A percentile compares a stretch with the other conserved stretches of the same genome.
Conservation (phyloP, 2,888 invertebrate species). For the Alviniconcha strummeri region DNA sequence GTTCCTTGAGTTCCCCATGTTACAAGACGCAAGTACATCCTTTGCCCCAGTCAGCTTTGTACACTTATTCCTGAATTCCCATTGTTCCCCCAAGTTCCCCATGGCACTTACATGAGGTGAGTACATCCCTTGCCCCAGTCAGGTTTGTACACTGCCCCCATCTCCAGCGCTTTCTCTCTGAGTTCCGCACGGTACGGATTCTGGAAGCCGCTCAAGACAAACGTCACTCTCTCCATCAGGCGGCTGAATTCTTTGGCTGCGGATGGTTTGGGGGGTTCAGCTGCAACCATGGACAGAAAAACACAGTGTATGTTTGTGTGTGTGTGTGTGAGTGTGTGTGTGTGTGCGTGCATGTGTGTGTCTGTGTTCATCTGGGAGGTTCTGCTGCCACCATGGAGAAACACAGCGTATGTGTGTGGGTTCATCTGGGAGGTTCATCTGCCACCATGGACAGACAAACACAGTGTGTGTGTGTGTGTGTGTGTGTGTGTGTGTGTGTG, state of each 20-base stretch:
- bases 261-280: conserved; percentile 59
- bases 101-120: conserved; percentile 85
- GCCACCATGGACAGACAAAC: too few species aligned
- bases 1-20: conserved; percentile 81
- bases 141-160: conserved; percentile 86
- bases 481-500: too few species aligned
- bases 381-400: too few species aligned
- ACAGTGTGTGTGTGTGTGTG: too few species aligned
- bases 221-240: conserved; percentile 81
- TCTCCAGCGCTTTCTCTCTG: conserved; percentile 81
- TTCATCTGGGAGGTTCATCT: too few species aligned
- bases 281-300: conserved; percentile 41
- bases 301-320: too few species aligned
- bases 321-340: too few species aligned
- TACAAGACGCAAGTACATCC: not conserved
- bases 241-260: conserved; percentile 74
- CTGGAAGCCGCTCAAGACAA: conserved; percentile 91
- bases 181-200: conserved; percentile 85
- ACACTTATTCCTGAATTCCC: not conserved
- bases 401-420: too few species aligned
- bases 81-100: not conserved
- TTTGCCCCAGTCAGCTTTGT: not conserved
- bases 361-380: too few species aligned
- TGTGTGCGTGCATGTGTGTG: too few species aligned
- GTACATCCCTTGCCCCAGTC: conserved; percentile 87